Evolutionary conservation across 2,797 vertebrate species (phyloP).

Genomic region (Oreonectes daqikongensis): DNA sequence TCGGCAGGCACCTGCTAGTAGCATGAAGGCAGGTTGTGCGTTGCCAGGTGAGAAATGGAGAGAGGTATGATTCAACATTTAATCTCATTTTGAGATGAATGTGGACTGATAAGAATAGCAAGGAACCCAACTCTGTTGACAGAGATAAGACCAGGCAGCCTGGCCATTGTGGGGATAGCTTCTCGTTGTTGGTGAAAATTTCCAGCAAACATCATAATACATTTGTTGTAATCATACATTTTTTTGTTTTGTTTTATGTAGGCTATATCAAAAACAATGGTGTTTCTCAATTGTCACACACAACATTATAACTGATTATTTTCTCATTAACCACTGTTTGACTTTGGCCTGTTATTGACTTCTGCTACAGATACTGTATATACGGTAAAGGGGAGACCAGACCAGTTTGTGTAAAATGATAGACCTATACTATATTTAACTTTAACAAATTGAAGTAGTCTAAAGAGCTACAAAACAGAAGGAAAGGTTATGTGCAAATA

Average conservation of each 20-base stretch:
- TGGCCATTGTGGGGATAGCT: slow-evolving; percentile 20
- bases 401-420: no score
- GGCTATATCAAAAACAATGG: background rate
- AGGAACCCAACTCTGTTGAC: slow-evolving; percentile 59
- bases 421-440: no score
- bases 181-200: slow-evolving; percentile 34
- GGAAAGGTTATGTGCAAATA: no score
- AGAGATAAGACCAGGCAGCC: slow-evolving; percentile 59
- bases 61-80: slow-evolving; percentile 56
- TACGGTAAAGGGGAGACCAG: background rate
- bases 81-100: slow-evolving; percentile 56
- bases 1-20: slow-evolving; percentile 33
- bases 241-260: background rate
- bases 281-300: background rate
- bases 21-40: slow-evolving; percentile 42
- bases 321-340: background rate
- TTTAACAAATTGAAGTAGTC: no score
- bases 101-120: slow-evolving; percentile 61
- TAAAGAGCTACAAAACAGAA: no score
- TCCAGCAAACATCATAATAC: background rate
- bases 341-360: background rate
- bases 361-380: background rate
- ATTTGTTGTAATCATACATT: background rate
- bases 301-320: background rate
- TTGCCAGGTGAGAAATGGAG: slow-evolving; percentile 49